Base-by-base conservation (phyloP, 2,888 invertebrate species). In the Drosophila picticornis region DNA sequence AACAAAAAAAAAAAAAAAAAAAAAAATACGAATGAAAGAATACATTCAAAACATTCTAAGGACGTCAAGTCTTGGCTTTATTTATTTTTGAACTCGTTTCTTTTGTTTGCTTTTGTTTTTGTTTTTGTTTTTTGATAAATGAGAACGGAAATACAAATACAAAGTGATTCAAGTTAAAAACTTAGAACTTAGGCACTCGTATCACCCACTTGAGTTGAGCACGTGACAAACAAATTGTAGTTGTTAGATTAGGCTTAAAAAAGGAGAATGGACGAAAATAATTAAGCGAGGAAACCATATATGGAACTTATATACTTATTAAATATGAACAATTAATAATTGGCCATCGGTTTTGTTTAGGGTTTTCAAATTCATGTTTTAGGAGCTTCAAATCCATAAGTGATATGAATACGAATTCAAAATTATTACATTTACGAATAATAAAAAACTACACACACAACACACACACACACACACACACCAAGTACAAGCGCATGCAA, bases 151-250 rank as follows among this genome's bases (percentile, higher is more conserved):
- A 73, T 79, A 75, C 66, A 84, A 73, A 74, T 64, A 69, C 38
- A 61, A 61, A 83, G 89, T 90, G 89, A 90, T 90, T 90, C 79
- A 91, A 90, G 89, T 90, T 90, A 79, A 88, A 90, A 89, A 89
- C 89, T 89, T 91, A 87, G 80, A 82, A 80, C 70, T 64, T 88
- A 90, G 81, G 82, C 61, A 88, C 87, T 88, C 84, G 90, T 79
- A 80, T 78, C 75, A 85, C 75, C 67, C 76, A 75, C 59, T 71
- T 71, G 65, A 88, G 87, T 83, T 83, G 88, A 81, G 78, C 82
- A 84, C 83, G 84, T 84, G 82, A 74, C 72, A 72, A 81, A 90
- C 87, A 87, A 85, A 90, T 85, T 90, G 64, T 89, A 84, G 90
- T 61, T 72, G 59, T 75, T 90, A 85, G 83, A 56, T 48, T 88